Base-by-base conservation (phyloP, 2,797 vertebrate species). In the Neosilurus hyrtlii region DNA sequence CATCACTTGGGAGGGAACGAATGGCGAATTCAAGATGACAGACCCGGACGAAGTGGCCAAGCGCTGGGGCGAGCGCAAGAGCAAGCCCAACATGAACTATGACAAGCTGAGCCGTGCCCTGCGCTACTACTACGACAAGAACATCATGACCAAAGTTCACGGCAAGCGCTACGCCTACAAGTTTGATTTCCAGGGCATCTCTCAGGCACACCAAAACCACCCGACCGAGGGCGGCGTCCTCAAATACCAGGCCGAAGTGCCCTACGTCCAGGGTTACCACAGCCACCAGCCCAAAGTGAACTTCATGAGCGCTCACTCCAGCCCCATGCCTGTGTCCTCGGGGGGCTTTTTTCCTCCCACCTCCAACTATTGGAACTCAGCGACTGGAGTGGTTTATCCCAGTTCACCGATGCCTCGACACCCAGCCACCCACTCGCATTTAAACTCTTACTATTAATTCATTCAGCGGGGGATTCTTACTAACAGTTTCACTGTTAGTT, bases 81-180 rank as follows among this genome's bases (percentile, higher is more conserved):
- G 91, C 89, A 94, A 94, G 80, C 93, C 93, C 87, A 94, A 94
- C 90, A 94, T 94, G 93, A 94, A 94, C 92, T 94, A 94, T 4
- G 93, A 94, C 90, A 94, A 94, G 92, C 90, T 94, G 87, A 94
- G 93, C 86, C 94, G 95, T 0, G 95, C 95, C 0, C 91, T 96
- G 85, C 95, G 95, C 87, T 96, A 96, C 91, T 96, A 96, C 91
- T 96, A 96, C 0, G 95, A 96, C 93, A 96, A 96, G 90, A 96
- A 94, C 93, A 96, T 96, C 92, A 96, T 96, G 95, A 96, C 95
- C 67, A 96, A 96, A 87, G 95, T 96, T 86, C 95, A 96, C 16
- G 95, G 95, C 83, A 96, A 96, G 88, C 93, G 95, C 84, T 96
- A 96, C 57, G 95, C 95, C 85, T 96, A 96, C 94, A 96, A 95